Conservation (phyloP, 2,113 vertebrate species). For the Gallinago paraguaiae region DNA sequence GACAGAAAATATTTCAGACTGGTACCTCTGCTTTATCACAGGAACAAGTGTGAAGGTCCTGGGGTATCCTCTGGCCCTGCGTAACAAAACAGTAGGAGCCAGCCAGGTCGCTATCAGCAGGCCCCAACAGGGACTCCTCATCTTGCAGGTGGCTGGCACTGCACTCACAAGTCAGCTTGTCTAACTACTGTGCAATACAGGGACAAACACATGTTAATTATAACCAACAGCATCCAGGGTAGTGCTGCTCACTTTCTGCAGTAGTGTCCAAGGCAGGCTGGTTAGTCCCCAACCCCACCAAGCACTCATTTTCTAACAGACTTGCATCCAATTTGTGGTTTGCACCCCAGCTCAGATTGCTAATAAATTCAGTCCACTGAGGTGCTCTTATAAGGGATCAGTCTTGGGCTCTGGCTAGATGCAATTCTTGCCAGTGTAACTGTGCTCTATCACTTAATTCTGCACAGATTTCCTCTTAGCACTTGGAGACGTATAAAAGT, state of each 20-base stretch:
- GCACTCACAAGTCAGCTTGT: neutral
- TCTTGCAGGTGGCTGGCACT: neutral
- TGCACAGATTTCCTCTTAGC: slow-evolving; percentile 6
- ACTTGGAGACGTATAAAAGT: neutral
- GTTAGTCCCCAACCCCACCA: neutral
- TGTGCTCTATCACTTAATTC: neutral
- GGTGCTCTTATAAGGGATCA: neutral
- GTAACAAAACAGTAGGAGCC: neutral
- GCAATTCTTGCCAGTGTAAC: neutral
- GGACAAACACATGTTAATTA: fast-evolving
- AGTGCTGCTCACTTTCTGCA: neutral
- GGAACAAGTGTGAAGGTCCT: neutral
- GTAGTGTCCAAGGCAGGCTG: neutral
- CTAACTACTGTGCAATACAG: neutral
- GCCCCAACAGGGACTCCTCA: neutral
- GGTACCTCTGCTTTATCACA: neutral
- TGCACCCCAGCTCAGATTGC: neutral
- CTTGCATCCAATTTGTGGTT: neutral
- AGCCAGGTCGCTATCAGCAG: neutral
- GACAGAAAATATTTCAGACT: neutral
- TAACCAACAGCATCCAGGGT: neutral
- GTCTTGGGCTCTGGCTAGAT: neutral
- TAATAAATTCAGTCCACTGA: neutral
- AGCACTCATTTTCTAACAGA: neutral
- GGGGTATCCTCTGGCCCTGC: neutral